phyloP scores from a whole-genome alignment of 2,797 vertebrate species.

The Esox lucius region DNA sequence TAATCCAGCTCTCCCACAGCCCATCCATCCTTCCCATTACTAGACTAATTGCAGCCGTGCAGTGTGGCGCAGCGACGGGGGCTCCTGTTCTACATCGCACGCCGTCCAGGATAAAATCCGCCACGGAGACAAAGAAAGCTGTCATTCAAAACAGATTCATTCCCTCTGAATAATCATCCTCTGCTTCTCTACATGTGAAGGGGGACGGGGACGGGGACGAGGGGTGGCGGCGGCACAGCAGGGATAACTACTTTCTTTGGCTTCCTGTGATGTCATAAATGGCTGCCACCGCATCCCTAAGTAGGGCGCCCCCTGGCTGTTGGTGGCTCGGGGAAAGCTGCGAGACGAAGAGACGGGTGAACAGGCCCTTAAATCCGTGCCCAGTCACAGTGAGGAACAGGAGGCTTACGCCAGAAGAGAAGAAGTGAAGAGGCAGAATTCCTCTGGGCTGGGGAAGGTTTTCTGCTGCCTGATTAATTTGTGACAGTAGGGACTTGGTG shows the following conservation, averaged over 20 bases:
- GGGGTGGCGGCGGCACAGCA: neutral
- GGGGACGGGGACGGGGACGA: too few species aligned
- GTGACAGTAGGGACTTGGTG: slow-evolving; percentile 69
- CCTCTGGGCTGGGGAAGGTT: slow-evolving; percentile 47
- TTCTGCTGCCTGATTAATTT: slow-evolving; percentile 67
- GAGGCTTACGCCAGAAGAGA: slow-evolving; percentile 18
- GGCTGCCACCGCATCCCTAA: neutral
- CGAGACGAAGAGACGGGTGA: neutral
- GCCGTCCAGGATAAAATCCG: neutral
- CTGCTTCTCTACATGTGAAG: neutral
- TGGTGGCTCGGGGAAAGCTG: neutral
- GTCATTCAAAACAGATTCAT: slow-evolving; percentile 23
- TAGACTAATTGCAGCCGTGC: neutral
- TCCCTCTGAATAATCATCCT: slow-evolving; percentile 30
- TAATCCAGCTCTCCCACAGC: neutral
- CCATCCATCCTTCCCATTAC: neutral
- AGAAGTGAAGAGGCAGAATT: slow-evolving; percentile 20
- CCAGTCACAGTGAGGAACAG: neutral
- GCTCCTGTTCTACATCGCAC: neutral
- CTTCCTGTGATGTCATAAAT: slow-evolving; percentile 9
- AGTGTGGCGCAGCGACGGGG: neutral
- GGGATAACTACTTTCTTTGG: neutral
- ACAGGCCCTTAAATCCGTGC: neutral
- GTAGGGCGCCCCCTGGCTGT: neutral
- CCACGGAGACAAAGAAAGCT: neutral